Evolutionary conservation across 2,113 vertebrate species (phyloP).

Genomic region (Heptranchias perlo): DNA sequence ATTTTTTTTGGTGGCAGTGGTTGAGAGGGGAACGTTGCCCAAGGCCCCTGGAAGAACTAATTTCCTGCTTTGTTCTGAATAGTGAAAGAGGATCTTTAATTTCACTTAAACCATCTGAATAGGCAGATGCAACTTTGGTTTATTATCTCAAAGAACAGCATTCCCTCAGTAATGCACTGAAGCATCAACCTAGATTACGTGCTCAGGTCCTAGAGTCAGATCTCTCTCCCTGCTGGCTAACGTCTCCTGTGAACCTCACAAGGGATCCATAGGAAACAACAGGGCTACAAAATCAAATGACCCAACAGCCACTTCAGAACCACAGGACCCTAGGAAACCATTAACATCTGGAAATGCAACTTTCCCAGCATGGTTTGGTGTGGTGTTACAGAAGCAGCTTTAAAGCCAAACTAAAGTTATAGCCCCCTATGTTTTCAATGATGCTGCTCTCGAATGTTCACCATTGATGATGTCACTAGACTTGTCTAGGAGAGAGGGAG

Average conservation of each 20-base stretch:
- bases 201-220: neutral
- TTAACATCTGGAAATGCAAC: neutral
- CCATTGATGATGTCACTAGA: neutral
- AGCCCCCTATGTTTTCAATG: neutral
- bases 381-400: neutral
- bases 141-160: neutral
- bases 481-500: neutral
- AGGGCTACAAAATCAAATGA: neutral
- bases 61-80: neutral
- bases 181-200: neutral
- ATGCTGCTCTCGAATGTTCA: neutral
- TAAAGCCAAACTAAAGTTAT: neutral
- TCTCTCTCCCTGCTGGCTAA: neutral
- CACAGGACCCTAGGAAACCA: neutral
- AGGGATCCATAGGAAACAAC: no score
- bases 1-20: neutral
- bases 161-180: neutral
- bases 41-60: neutral
- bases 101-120: neutral
- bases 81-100: neutral
- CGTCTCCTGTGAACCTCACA: no score
- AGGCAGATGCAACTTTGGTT: neutral
- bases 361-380: neutral
- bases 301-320: neutral
- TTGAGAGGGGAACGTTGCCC: neutral